These are phyloP conservation scores for Phanerotoma sp. DNA, from an alignment of 2,888 invertebrate species.

Conservation along the genomic window DNA sequence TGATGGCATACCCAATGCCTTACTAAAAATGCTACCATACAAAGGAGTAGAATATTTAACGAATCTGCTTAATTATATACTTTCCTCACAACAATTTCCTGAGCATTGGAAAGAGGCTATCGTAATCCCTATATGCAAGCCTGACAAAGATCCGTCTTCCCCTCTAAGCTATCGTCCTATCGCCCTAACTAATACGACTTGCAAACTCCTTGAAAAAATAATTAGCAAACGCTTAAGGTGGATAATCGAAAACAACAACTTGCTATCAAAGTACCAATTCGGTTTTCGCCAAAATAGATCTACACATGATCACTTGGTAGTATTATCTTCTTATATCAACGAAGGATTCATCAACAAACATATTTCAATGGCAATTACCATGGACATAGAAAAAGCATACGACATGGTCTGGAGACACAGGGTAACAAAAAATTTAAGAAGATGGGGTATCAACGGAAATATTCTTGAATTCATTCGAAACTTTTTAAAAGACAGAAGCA, in stretches of 20 bases:
- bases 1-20: constrained; percentile 2
- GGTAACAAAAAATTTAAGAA: background rate
- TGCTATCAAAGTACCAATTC: constrained; percentile 12
- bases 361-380: background rate
- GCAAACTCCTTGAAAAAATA: constrained; percentile 18
- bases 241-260: constrained; percentile 13
- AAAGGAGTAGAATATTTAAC: background rate
- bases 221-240: constrained; percentile 11
- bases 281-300: constrained; percentile 21
- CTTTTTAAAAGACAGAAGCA: constrained; percentile 1
- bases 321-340: background rate
- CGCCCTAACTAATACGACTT: constrained; percentile 7
- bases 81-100: background rate
- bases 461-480: constrained; percentile 4
- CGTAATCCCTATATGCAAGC: constrained; percentile 14
- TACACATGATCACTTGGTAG: constrained; percentile 20
- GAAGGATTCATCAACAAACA: background rate
- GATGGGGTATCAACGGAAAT: background rate
- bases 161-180: constrained; percentile 11
- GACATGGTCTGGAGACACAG: constrained; percentile 12
- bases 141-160: constrained; percentile 5
- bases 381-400: constrained; percentile 14
- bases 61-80: background rate
- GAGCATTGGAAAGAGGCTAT: constrained; percentile 2
- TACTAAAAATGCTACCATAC: background rate